Evolutionary conservation across 2,797 vertebrate genomes (phyloP), one percentile per base, ranked within the genome.

Genomic region (Argentina silus): DNA sequence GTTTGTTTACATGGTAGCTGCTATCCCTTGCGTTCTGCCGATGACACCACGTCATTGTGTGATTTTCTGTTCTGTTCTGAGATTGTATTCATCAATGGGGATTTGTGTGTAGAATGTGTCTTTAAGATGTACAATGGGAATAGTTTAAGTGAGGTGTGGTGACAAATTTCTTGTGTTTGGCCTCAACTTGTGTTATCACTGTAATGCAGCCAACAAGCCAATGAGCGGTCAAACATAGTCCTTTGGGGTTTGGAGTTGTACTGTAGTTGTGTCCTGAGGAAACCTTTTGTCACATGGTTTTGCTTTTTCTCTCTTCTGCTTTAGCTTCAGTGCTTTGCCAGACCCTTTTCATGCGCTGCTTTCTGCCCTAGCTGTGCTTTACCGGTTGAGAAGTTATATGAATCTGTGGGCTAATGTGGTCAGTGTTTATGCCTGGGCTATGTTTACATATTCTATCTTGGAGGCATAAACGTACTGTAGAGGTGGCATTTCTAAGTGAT

Each of bases 401-500:
- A 65, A 23, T 69, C 44, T 69, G 23, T 55, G 69, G 70, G 83
- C 75, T 80, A 44, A 21, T 73, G 77, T 76, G 68, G 77, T 90
- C 75, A 80, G 75, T 81, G 79, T 88, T 82, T 81, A 73, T 79
- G 75, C 82, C 81, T 74, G 77, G 67, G 75, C 69, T 53, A 48
- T 77, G 76, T 73, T 65, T 71, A 68, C 44, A 78, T 77, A 75
- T 77, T 85, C 73, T 71, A 78, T 86, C 69, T 86, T 70, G 65
- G 59, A 47, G 64, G 84, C 92, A 93, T 93, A 93, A 93, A 94
- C 27, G 4, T 36, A 36, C 27, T 91, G 90, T 90, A 85, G 85
- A 78, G 14, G 73, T 83, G 80, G 68, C 88, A 87, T 92, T 91
- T 91, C 91, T 92, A 89, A 1, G 27, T 36, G 27, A 36, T 36